Base-by-base conservation (phyloP, 2,888 invertebrate species). In the Sialis fuliginosa region DNA sequence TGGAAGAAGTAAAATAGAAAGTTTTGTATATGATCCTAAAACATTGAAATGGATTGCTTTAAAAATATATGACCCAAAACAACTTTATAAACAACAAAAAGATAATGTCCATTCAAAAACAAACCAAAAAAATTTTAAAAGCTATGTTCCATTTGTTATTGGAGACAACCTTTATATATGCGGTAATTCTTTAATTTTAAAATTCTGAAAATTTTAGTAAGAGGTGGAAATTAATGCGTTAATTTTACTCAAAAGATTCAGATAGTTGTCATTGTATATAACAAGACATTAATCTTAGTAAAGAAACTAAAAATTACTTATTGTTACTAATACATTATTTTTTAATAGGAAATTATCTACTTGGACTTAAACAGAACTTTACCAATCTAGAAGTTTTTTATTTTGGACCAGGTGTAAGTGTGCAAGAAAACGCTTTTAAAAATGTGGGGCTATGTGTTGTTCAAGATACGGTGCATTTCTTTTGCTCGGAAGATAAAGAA, bases 371-470 rank as follows among this genome's bases (percentile, higher is more conserved):
- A 34, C 39, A 32, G 30, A 42, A 42, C 3, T 39, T 32, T 13
- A 22, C 42, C 6, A 35, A 47, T 30, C 35, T 47, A 35, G 47
- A 47, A 34, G 34, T 47, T 6, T 47, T 47, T 30, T 47, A 47
- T 42, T 47, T 47, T 31, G 47, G 47, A n/a, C 10, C 30, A 6
- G 47, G 47, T 7, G 8, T 42, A 30, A 22, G 12, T 30, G 3
- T 22, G 30, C 10, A 42, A 30, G 42, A 47, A 31, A 35, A 12
- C 7, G 12, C 31, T 6, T 31, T 10, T 22, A 9, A 35, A 6
- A 22, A 34, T 5, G 42, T 37, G 8, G 47, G 47, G n/a, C n/a
- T 33, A 6, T 47, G 47, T 42, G 22, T 47, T n/a, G 35, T 42
- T 8, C 34, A 39, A 10, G 47, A 35, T 34, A 35, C 12, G 9